phyloP scores from a whole-genome alignment of 2,888 invertebrate species.

The Andrena trimmerana region DNA sequence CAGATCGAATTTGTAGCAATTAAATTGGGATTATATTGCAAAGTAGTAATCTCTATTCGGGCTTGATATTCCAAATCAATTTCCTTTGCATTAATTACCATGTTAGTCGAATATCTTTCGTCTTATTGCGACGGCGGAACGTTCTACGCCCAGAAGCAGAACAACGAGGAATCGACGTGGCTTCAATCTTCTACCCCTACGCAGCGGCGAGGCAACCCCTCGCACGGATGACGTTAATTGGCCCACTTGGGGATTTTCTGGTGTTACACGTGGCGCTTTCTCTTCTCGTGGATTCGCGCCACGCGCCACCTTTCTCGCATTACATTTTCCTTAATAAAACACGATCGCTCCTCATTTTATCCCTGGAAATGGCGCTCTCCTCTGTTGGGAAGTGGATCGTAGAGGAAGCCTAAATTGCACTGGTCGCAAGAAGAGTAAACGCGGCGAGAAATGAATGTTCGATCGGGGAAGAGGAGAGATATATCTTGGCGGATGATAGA shows the following conservation, averaged over 20 bases:
- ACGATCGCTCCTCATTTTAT: conserved; percentile 6
- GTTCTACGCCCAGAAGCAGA: neutral
- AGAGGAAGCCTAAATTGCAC: neutral
- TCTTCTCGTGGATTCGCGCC: conserved; percentile 70
- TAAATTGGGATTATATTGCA: neutral
- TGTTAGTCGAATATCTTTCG: neutral
- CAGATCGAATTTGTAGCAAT: neutral
- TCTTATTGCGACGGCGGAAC: neutral
- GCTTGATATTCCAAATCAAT: neutral
- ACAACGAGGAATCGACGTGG: conserved; percentile 26
- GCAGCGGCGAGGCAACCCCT: conserved; percentile 37
- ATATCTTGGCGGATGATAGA: conserved; percentile 47
- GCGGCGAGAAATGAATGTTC: conserved; percentile 9
- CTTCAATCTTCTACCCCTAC: conserved; percentile 58
- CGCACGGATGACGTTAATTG: conserved; percentile 67
- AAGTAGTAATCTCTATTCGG: neutral
- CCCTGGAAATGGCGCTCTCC: neutral
- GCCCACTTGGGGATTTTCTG: conserved; percentile 70
- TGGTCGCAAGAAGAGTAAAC: too few species aligned
- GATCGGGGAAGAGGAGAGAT: conserved; percentile 18
- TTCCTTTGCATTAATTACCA: neutral
- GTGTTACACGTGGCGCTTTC: conserved; percentile 71
- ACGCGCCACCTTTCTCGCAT: conserved; percentile 59
- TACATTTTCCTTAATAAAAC: conserved; percentile 13
- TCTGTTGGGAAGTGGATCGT: neutral